These are phyloP conservation scores for Phyllostomus discolor DNA, from an alignment of 2,113 vertebrate genomes.

Conservation along the genomic window DNA sequence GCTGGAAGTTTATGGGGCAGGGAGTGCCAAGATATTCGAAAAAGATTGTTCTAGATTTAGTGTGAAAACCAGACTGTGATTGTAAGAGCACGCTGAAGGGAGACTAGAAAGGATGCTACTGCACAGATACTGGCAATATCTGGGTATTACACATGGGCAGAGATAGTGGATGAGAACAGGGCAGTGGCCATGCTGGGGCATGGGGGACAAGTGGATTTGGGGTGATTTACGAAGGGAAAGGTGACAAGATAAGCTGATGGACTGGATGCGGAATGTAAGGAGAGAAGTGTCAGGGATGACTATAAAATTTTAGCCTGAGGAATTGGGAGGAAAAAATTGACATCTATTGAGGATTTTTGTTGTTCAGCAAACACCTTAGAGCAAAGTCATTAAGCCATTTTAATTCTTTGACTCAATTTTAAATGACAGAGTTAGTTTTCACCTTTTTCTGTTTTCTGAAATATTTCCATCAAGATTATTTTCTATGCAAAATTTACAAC, in stretches of 20 bases:
- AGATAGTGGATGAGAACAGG: background rate
- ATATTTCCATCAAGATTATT: constrained; percentile 5
- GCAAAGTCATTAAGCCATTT: background rate
- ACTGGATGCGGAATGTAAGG: background rate
- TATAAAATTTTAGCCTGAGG: background rate
- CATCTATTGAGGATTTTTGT: background rate
- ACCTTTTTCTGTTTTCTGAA: background rate
- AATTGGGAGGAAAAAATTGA: background rate
- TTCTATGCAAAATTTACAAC: background rate
- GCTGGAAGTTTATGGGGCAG: background rate
- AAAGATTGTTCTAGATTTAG: background rate
- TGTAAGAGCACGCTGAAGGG: background rate
- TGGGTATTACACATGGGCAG: background rate
- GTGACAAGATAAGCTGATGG: background rate
- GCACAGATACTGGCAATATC: background rate
- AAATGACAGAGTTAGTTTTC: background rate
- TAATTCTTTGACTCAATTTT: constrained; percentile 20
- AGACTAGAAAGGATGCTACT: background rate
- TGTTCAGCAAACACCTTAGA: background rate
- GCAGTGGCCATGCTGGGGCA: background rate
- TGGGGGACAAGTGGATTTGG: background rate
- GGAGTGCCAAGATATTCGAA: background rate
- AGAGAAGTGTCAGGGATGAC: background rate
- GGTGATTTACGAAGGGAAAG: background rate
- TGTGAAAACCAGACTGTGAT: background rate